Percentiles rank a stretch among this genome's conserved stretches.
These are phyloP conservation scores for Resseliella maxima DNA, from an alignment of 2,888 invertebrate genomes.

Conservation along the genomic window DNA sequence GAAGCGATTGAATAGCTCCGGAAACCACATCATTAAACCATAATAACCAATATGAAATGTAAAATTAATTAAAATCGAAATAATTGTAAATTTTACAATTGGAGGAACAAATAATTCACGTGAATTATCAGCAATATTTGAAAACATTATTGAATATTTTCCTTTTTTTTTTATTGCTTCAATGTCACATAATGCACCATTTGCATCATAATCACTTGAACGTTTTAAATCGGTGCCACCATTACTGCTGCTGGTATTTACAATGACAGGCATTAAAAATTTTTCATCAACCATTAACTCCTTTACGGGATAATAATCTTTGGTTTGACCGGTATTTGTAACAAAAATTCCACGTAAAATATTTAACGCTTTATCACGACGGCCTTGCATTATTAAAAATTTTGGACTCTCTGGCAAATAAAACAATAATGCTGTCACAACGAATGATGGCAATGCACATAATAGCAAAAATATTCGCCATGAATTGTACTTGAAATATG, in stretches of 20 bases:
- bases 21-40: constrained; percentile 79
- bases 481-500: constrained; percentile 84
- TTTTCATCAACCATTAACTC: constrained; percentile 75
- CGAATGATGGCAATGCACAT: constrained; percentile 88
- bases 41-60: constrained; percentile 96
- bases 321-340: constrained; percentile 81
- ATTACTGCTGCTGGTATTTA: background rate
- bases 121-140: constrained; percentile 83
- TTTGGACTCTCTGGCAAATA: constrained; percentile 92
- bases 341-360: constrained; percentile 85
- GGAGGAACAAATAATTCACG: constrained; percentile 83
- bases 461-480: constrained; percentile 92
- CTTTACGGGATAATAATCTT: constrained; percentile 81
- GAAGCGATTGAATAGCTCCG: constrained; percentile 66
- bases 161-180: constrained; percentile 71
- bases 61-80: constrained; percentile 90
- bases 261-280: constrained; percentile 35
- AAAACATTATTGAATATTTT: constrained; percentile 78
- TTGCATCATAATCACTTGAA: constrained; percentile 28
- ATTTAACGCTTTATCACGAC: constrained; percentile 82
- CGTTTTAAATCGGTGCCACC: background rate
- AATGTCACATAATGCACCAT: constrained; percentile 64
- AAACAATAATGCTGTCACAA: constrained; percentile 85
- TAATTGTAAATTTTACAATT: constrained; percentile 83
- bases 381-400: constrained; percentile 83